Evolutionary conservation across 2,797 vertebrate genomes (phyloP), one percentile per base, ranked within the genome.

Genomic region (Thripadectes ignobilis): DNA sequence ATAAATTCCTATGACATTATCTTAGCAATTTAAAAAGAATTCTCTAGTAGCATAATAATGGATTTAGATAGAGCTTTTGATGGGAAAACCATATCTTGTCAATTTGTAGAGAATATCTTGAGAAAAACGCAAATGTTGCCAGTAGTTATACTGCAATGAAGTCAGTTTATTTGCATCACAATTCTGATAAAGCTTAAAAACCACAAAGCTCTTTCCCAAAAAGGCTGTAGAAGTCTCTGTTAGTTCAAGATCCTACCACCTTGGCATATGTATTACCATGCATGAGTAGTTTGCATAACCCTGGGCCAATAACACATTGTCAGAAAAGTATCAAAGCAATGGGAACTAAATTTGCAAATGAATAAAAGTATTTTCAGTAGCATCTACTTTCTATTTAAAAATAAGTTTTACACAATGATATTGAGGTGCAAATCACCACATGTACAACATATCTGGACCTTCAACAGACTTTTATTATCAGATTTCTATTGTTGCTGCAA

Each of bases 21-120:
- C n/a, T 93, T 92, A 71, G 20, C 22, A 58, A 85, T 94, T 52
- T 89, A 12, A 62, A 75, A 61, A 59, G 26, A 72, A 76, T 51
- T 88, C 39, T 81, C n/a, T 80, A 77, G 41, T 45, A 81, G 32
- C 26, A 41, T 95, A 88, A 73, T 80, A 72, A 77, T 86, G 38
- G 69, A 23, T 85, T 90, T 96, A 90, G 63, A 67, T 86, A 80
- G 57, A 68, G 34, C 36, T 85, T 69, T 75, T 96, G 51, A 89
- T 36, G 55, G 21, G 39, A 79, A 95, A 95, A 77, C 7, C 55
- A 61, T 36, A 62, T 91, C 48, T 71, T 90, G 49, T 54, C 49
- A 90, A n/a, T 49, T 66, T 80, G 36, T 57, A 24, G 34, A 74
- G 49, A 68, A 0, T 59, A 32, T 95, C 12, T 79, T 76, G 29